These are phyloP conservation scores for Lepisosteus oculatus DNA, from an alignment of 2,113 vertebrate genomes.

Conservation along the genomic window DNA sequence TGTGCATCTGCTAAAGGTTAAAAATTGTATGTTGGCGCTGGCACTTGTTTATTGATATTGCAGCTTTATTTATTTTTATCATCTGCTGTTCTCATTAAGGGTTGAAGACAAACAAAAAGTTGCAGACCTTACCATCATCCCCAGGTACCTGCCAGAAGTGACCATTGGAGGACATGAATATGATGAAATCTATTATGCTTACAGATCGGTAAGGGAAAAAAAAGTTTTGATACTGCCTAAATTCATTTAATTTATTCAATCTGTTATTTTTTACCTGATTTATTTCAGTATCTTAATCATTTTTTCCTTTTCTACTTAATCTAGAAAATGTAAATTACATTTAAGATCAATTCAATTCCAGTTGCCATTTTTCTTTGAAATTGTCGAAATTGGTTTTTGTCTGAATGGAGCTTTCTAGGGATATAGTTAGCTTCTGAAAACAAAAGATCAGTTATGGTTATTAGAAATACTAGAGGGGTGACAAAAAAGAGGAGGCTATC, in stretches of 20 bases:
- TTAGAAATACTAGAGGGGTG: no score
- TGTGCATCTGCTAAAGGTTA: no score
- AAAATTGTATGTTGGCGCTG: no score
- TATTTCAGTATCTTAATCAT: background rate
- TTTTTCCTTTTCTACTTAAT: no score
- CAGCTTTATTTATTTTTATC: no score
- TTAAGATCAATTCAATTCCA: conserved; percentile 22
- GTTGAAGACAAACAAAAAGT: conserved; percentile 75
- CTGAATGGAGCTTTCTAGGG: no score
- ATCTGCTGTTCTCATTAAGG: conserved; percentile 40
- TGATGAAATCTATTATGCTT: conserved; percentile 58
- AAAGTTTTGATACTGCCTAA: conserved; percentile 22
- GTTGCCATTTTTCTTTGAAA: background rate
- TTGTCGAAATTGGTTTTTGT: no score
- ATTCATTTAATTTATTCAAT: conserved; percentile 16
- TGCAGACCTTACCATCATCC: conserved; percentile 51
- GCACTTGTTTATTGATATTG: no score
- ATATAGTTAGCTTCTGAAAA: no score
- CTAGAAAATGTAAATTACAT: background rate
- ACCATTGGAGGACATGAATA: conserved; percentile 75
- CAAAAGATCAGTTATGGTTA: no score
- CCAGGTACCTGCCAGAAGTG: conserved; percentile 77
- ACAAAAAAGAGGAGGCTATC: no score
- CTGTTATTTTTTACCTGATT: background rate
- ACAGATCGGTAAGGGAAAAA: conserved; percentile 63